phyloP scores from a whole-genome alignment of 1,140 invertebrate species.

The Drosophila ironensis region DNA sequence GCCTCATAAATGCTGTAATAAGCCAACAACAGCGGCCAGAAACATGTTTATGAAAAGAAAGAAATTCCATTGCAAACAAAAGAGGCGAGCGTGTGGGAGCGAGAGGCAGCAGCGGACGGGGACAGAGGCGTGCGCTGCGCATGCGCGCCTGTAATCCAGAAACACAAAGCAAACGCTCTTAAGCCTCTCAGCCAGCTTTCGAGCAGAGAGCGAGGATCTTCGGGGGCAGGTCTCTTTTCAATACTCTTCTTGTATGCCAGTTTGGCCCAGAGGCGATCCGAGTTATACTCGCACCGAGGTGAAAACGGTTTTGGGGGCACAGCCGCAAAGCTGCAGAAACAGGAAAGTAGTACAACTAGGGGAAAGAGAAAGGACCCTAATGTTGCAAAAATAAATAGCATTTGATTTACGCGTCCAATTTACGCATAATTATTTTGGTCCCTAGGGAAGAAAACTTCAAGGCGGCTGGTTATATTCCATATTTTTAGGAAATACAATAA shows the following conservation, averaged over 20 bases:
- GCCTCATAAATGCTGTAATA: conserved; percentile 77
- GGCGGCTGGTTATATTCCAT: not conserved
- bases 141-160: conserved; percentile 60
- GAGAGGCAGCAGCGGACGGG: conserved; percentile 12
- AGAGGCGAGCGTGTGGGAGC: conserved; percentile 33
- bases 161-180: conserved; percentile 24
- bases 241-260: conserved; percentile 38
- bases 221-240: not conserved
- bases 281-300: conserved; percentile 62
- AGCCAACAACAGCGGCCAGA: conserved; percentile 57
- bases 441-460: too few relatives aligned
- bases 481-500: too few relatives aligned
- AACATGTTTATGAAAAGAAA: conserved; percentile 79
- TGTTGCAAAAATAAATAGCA: too few relatives aligned
- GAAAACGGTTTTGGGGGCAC: conserved; percentile 34
- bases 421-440: too few relatives aligned
- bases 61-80: conserved; percentile 79
- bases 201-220: conserved; percentile 2
- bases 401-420: too few relatives aligned
- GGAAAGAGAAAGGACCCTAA: not conserved
- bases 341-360: conserved; percentile 51
- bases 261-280: conserved; percentile 53
- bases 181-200: conserved; percentile 1
- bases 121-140: conserved; percentile 40
- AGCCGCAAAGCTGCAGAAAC: conserved; percentile 11